Evolutionary conservation across 2,797 vertebrate species (phyloP), one percentile per base, ranked within the genome.

Genomic region (Melanotaenia maccullochi): DNA sequence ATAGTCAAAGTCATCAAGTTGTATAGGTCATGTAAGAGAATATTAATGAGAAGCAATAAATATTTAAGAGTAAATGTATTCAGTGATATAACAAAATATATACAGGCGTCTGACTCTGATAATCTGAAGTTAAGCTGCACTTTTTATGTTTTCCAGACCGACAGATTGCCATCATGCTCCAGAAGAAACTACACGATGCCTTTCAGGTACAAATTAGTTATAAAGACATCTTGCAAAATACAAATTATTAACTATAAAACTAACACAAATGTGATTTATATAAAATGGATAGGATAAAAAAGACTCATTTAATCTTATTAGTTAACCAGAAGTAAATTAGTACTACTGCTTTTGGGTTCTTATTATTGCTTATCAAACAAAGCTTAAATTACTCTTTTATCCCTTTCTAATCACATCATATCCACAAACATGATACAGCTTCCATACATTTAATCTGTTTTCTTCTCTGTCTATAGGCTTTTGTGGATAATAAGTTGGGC

Each of bases 151-250:
- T 72, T 61, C 38, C 64, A 96, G 95, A 96, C 88, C 89, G 66
- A 72, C 94, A 95, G 73, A 93, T 95, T 71, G 94, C 92, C 40
- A 0, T 94, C 0, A 95, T 94, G 93, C 88, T 96, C 56, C 93
- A 95, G 86, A 89, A 93, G 56, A 94, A 95, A 73, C 68, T 96
- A 2, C 91, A 93, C 0, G 88, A 94, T 6, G 94, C 95, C 14
- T 95, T 95, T 77, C 81, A 95, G 93, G 94, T 95, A 84, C n/a
- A 44, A 44, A 42, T 42, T 18, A 35, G 7, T 35, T 0, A 35
- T 35, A 40, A 40, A 38, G 36, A 42, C 40, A 42, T 42, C 13
- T 42, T 16, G 16, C 38, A 42, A 4, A 42, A 42, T 42, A 42
- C 14, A 42, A 5, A 44, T 18, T 18, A 18, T 44, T 18, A 44